Percentiles rank a stretch among this genome's conserved stretches.
These are phyloP conservation scores for Torymus aiolomorphi DNA, from an alignment of 2,888 invertebrate genomes.

Conservation along the genomic window DNA sequence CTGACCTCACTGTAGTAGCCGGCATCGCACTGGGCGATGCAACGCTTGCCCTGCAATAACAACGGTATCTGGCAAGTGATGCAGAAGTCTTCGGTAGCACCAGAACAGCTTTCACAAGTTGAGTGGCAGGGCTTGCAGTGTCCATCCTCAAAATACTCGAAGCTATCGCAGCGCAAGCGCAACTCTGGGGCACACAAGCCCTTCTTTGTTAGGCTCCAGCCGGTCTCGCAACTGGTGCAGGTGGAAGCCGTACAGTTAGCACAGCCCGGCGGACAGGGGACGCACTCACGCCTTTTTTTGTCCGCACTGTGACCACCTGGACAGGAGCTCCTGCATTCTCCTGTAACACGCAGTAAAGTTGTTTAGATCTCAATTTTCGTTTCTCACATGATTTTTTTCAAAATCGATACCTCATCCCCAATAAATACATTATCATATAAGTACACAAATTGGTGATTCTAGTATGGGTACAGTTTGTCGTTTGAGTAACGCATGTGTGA, in stretches of 20 bases:
- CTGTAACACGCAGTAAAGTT: too few relatives aligned
- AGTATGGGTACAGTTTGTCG: too few relatives aligned
- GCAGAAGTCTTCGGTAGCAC: slow-evolving; percentile 84
- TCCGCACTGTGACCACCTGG: slow-evolving; percentile 86
- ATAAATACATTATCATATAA: too few relatives aligned
- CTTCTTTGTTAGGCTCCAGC: slow-evolving; percentile 87
- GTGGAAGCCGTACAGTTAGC: slow-evolving; percentile 83
- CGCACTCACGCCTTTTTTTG: slow-evolving; percentile 87
- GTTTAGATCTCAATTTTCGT: too few relatives aligned
- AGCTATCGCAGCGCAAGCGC: slow-evolving; percentile 81
- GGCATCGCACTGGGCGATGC: slow-evolving; percentile 85
- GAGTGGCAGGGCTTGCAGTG: slow-evolving; percentile 86
- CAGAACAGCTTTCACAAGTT: slow-evolving; percentile 90
- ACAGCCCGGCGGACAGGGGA: slow-evolving; percentile 88
- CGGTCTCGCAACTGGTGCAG: slow-evolving; percentile 84
- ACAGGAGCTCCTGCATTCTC: slow-evolving; percentile 84
- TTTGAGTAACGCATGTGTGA: too few relatives aligned
- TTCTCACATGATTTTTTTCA: too few relatives aligned
- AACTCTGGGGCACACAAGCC: slow-evolving; percentile 85
- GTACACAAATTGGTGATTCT: too few relatives aligned
- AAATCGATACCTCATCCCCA: too few relatives aligned
- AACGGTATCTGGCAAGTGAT: slow-evolving; percentile 86
- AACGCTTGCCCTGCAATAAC: slow-evolving; percentile 84
- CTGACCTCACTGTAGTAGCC: slow-evolving; percentile 85
- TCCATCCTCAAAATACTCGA: slow-evolving; percentile 84